Base-by-base conservation (phyloP, 1,140 invertebrate species). In the Leucophenga varia region DNA sequence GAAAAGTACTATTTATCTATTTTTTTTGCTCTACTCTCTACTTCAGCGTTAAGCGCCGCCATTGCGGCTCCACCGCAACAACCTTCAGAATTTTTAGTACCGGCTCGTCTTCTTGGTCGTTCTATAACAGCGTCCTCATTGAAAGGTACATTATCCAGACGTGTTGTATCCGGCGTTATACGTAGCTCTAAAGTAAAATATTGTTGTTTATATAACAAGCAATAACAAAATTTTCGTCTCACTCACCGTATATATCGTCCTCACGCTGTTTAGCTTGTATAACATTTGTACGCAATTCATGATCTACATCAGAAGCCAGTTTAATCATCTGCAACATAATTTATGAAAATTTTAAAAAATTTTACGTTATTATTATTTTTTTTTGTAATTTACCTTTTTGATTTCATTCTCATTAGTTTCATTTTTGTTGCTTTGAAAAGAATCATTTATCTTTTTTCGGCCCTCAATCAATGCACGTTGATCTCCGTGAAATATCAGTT, bases 281-380 rank as follows among this genome's bases (percentile, higher is more conserved):
- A 10, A 74, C 67, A 52, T 72, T 74, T 3, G 72, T 65, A 2
- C 68, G 70, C 18, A 74, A 40, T 40, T 74, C 72, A 7, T 68
- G 35, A 13, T 59, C 55, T 4, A 72, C 69, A 25, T 74, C 72
- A 10, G 54, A 20, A 1, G 72, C 72, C 13, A 74, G 43, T 36
- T 70, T 46, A 7, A 74, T 57, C 64, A 70, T 64, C 71, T 74
- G 14, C 5, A 32, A 36, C 17, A 28, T 3, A 7, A 17, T 1
- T 8, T 17, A 25, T 18, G 8, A 3, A 3, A 7, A 19, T 21
- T 34, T 19, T 16, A 20, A 22, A 19, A 17, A 10, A 32, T 17
- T 9, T 19, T 31, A 8, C 3, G 2, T 14, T 16, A 7, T 17
- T 13, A 13, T 9, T 9, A 17, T 32, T 12, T 8, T 28, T 16